Evolutionary conservation across 1,140 invertebrate species (phyloP), one percentile per base, ranked within the genome.

Genomic region (Carposina sasakii): DNA sequence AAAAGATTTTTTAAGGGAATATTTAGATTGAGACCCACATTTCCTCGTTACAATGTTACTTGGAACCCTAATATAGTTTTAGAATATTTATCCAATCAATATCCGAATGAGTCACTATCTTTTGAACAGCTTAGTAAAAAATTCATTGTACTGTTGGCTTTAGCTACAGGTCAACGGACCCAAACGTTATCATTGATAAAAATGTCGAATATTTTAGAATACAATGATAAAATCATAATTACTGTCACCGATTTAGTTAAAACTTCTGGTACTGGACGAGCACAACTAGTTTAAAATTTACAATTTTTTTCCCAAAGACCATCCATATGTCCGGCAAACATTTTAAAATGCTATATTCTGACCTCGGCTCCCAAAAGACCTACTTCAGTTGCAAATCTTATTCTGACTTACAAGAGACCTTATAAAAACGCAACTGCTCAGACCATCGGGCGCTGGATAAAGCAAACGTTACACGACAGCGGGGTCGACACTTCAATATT

Each of bases 1-100:
- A 57, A 45, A 34, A 22, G 54, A 24, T 57, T 57, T 34, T 49
- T 52, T 46, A 48, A 52, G 45, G 54, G 49, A 12, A 23, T 45
- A 8, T 57, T 57, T 41, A 52, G 36, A 40, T 8, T 48, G 23
- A 47, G 40, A 21, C 54, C 46, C 8, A 10, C n/a, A 12, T 48
- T 45, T 37, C 42, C 33, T 22, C 16, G 33, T 3, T 52, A 57
- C 15, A 44, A 31, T 24, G 6, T 33, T 4, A 57, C 49, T 30
- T 57, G 45, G 54, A 21, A 52, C 22, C 31, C 54, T 20, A 48
- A 28, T 17, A 36, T 44, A 19, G 54, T 52, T 33, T 19, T 48
- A 21, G 24, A 48, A 36, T 49, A 15, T 10, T 10, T 39, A 12
- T 39, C 36, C 9, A 39, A 39, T 21, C 13, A 12, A 10, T 39